Evolutionary conservation across 2,113 vertebrate species (phyloP).

Genomic region (Hoplias malabaricus): DNA sequence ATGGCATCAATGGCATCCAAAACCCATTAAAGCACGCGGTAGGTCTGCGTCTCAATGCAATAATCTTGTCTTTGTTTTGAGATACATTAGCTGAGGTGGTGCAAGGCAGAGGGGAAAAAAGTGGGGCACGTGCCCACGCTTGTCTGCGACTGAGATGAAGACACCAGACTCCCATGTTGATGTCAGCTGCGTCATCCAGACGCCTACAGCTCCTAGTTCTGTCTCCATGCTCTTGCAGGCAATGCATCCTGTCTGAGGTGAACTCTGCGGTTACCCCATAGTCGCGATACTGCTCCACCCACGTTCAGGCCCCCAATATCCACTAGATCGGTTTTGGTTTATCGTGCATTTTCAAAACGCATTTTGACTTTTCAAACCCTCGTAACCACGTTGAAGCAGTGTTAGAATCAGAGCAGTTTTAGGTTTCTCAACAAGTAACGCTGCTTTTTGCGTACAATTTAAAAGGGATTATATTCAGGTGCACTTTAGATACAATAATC

Average conservation of each 20-base stretch:
- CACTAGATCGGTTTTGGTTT: too few relatives aligned
- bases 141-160: background rate
- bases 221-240: background rate
- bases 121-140: constrained; percentile 31
- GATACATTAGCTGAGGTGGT: background rate
- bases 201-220: background rate
- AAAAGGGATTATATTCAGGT: too few relatives aligned
- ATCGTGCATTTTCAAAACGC: too few relatives aligned
- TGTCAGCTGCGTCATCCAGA: background rate
- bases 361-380: too few relatives aligned
- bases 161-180: too few relatives aligned
- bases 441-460: too few relatives aligned
- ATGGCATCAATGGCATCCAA: background rate
- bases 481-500: background rate
- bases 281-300: too few relatives aligned
- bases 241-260: constrained; percentile 17
- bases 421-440: too few relatives aligned
- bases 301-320: too few relatives aligned
- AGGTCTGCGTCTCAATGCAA: background rate
- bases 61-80: background rate
- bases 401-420: too few relatives aligned
- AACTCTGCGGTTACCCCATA: background rate
- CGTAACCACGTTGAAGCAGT: too few relatives aligned
- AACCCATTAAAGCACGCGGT: background rate
- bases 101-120: constrained; percentile 3